phyloP scores from a whole-genome alignment of 2,113 vertebrate genomes.

The Myrmophylax atrothorax region DNA sequence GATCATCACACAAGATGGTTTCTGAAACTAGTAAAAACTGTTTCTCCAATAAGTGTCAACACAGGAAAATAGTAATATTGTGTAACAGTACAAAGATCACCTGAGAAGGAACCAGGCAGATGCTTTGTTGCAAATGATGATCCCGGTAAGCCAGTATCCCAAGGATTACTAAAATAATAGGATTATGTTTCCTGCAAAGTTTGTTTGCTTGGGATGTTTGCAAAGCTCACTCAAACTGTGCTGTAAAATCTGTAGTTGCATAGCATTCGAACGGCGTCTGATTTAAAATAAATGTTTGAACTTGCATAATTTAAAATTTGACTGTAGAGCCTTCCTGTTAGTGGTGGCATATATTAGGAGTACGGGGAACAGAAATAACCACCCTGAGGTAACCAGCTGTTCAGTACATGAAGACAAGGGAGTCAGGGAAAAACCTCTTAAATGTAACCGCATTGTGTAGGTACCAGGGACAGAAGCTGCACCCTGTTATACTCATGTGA shows the following conservation, averaged over 20 bases:
- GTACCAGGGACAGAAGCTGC: neutral
- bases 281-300: neutral
- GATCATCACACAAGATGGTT: neutral
- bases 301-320: neutral
- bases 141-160: neutral
- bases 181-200: neutral
- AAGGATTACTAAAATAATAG: neutral
- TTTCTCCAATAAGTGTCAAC: neutral
- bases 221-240: neutral
- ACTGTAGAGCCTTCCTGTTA: neutral
- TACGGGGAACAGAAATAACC: neutral
- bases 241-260: neutral
- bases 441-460: neutral
- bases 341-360: neutral
- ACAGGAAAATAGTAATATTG: neutral
- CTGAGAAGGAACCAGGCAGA: neutral
- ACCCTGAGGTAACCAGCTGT: neutral
- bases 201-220: slow-evolving; percentile 19
- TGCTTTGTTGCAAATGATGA: neutral
- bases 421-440: neutral
- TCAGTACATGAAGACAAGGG: neutral
- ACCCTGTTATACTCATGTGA: neutral
- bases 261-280: neutral
- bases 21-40: neutral
- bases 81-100: neutral